phyloP scores from a whole-genome alignment of 1,140 invertebrate genomes.

The Stegodyphus dumicola region DNA sequence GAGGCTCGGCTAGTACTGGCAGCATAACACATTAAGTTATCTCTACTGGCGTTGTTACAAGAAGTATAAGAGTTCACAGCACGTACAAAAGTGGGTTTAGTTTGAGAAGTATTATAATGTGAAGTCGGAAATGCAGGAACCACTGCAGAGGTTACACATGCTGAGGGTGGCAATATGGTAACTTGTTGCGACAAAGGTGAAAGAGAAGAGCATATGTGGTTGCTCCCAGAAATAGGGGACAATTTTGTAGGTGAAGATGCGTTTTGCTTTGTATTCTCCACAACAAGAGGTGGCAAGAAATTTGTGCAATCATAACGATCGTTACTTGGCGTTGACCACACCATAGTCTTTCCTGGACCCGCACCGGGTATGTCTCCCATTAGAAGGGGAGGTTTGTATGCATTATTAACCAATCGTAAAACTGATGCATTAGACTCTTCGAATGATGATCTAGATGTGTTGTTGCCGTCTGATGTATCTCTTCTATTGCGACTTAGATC shows the following conservation, averaged over 20 bases:
- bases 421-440: constrained; percentile 14
- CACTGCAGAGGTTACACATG: constrained; percentile 8
- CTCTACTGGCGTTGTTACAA: constrained; percentile 19
- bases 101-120: constrained; percentile 17
- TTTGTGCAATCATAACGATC: constrained; percentile 47
- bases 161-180: constrained; percentile 17
- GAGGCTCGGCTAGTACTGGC: constrained; percentile 30
- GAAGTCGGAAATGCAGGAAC: constrained; percentile 23
- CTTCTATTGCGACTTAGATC: constrained; percentile 41
- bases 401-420: background rate
- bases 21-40: constrained; percentile 16
- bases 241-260: constrained; percentile 24
- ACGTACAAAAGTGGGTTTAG: constrained; percentile 10
- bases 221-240: constrained; percentile 4
- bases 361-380: constrained; percentile 50
- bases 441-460: constrained; percentile 14
- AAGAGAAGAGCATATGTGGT: constrained; percentile 10
- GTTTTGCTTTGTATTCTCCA: constrained; percentile 18
- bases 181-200: constrained; percentile 28
- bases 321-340: constrained; percentile 20
- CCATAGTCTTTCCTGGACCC: constrained; percentile 47
- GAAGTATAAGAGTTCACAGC: constrained; percentile 9
- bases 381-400: constrained; percentile 33
- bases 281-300: constrained; percentile 14
- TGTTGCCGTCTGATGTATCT: constrained; percentile 9